Evolutionary conservation across 2,888 invertebrate species (phyloP), one percentile per base, ranked within the genome.

Genomic region (Amphimallon solstitiale): DNA sequence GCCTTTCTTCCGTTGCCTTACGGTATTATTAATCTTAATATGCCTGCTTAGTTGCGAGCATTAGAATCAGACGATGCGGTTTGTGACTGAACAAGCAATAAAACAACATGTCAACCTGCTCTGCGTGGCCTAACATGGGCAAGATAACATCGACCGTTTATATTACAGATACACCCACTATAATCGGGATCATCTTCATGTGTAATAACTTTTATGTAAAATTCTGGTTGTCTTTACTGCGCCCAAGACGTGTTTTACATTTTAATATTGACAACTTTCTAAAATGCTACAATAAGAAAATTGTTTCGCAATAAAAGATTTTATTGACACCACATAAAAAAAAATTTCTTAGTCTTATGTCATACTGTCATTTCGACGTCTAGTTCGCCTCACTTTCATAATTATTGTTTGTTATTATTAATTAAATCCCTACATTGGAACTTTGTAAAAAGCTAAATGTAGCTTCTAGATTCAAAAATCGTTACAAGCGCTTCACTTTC

Each of bases 21-120:
- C 49, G 51, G 51, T 48, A 63, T 66, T 62, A 66, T 66, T 66
- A 66, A 66, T 66, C 66, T 62, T 66, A 66, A 66, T 66, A 66
- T 66, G 62, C 62, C 17, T 35, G 51, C 48, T 59, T 48, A 65
- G 65, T 59, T 46, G 65, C 65, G 59, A 59, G 65, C 61, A 66
- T 66, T 66, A 66, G 66, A 62, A 43, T 40, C 43, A 49, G 65
- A 65, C 60, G 48, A 21, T 52, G 54, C 66, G 52, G 51, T 63
- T 63, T 62, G 66, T 62, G 63, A 63, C 63, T 49, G 66, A 56
- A 66, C 56, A 66, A 48, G 66, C 66, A 66, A 66, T 66, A 66
- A 66, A 66, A 66, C 66, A 66, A 66, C 66, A 59, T 66, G 66
- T 66, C 66, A 66, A 66, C 66, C 66, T 63, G 66, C 66, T 52